Percentiles rank a stretch among this genome's conserved stretches.
phyloP scores from a whole-genome alignment of 1,140 invertebrate genomes.

The Bombus pascuorum region DNA sequence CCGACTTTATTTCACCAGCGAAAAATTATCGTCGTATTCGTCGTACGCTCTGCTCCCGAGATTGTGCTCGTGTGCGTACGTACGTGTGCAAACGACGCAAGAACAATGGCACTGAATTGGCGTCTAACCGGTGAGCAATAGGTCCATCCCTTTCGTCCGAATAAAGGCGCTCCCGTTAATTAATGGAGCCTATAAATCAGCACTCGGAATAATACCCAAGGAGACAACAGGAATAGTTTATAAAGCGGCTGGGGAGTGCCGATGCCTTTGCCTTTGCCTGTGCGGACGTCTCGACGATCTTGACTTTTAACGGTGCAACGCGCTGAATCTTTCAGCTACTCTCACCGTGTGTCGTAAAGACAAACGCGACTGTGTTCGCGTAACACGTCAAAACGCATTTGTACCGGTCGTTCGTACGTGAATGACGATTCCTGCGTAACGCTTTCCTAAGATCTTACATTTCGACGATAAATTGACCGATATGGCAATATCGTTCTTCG shows the following conservation, averaged over 20 bases:
- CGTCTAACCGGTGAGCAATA: conserved; percentile 82
- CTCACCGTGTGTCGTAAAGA: background rate
- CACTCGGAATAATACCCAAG: conserved; percentile 81
- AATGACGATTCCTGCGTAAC: too few species aligned
- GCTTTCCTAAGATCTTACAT: too few species aligned
- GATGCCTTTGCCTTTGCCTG: conserved; percentile 68
- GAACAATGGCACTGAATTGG: conserved; percentile 81
- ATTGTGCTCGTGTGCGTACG: conserved; percentile 38
- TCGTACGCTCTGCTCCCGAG: conserved; percentile 41
- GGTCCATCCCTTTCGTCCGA: conserved; percentile 81
- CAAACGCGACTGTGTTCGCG: background rate
- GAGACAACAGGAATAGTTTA: conserved; percentile 83
- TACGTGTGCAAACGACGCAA: conserved; percentile 80
- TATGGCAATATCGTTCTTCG: background rate
- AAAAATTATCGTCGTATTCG: conserved; percentile 70
- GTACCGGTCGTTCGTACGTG: too few species aligned
- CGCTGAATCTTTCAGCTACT: background rate
- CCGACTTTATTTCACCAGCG: conserved; percentile 74
- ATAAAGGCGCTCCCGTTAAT: conserved; percentile 81
- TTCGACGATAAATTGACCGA: too few species aligned
- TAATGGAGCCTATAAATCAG: conserved; percentile 82
- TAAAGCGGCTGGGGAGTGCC: conserved; percentile 75
- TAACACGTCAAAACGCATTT: too few species aligned
- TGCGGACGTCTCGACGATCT: conserved; percentile 44
- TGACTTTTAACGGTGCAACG: conserved; percentile 23